Conservation (phyloP, 2,113 vertebrate species). For the Pelmatolapia mariae region DNA sequence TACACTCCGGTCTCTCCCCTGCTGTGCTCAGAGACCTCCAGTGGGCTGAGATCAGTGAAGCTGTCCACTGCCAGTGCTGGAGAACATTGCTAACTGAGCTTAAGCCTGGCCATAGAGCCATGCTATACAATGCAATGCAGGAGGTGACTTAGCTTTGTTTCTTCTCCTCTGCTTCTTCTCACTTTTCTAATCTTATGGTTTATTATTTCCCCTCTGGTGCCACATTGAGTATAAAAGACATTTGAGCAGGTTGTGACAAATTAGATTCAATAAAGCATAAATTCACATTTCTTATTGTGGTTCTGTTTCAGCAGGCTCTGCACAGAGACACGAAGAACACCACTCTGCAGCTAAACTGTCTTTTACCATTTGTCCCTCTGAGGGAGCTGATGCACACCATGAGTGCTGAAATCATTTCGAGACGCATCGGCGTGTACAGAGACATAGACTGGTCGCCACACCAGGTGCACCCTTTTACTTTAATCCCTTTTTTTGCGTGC, state of each 20-base stretch:
- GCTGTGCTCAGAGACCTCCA: constrained; percentile 67
- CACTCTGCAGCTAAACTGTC: constrained; percentile 69
- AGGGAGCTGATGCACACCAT: constrained; percentile 67
- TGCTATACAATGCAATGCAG: constrained; percentile 72
- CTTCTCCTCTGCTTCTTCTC: not conserved
- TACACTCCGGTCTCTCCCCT: constrained; percentile 76
- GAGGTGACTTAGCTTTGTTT: constrained; percentile 63
- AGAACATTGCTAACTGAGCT: constrained; percentile 69
- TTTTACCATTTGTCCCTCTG: constrained; percentile 79
- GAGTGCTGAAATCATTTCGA: constrained; percentile 56
- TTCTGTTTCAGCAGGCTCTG: constrained; percentile 51
- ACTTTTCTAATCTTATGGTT: not conserved
- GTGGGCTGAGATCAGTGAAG: constrained; percentile 50
- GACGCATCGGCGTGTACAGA: constrained; percentile 58
- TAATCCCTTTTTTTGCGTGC: not conserved
- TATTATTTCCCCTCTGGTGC: not conserved
- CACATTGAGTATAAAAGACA: not conserved
- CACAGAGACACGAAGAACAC: constrained; percentile 12
- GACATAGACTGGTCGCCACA: constrained; percentile 78
- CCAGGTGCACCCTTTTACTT: constrained; percentile 71
- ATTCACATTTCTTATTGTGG: not conserved
- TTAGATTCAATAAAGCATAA: not conserved
- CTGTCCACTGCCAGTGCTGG: constrained; percentile 75
- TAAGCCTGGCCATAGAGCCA: constrained; percentile 74
- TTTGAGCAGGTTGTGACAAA: not conserved